Evolutionary conservation across 1,140 invertebrate genomes (phyloP).

Genomic region (Condylostylus longicornis): DNA sequence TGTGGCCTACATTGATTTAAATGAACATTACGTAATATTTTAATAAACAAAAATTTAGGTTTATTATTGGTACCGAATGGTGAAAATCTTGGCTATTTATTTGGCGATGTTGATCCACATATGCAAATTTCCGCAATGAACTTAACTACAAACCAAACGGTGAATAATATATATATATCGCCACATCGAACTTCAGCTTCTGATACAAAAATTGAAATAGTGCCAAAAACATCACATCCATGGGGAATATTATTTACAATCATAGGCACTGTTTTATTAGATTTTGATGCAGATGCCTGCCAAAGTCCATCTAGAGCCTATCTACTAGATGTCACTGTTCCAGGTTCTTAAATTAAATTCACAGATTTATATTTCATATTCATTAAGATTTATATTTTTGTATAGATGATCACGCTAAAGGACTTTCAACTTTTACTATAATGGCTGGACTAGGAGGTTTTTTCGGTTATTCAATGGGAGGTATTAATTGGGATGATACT

Average conservation of each 20-base stretch:
- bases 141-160: slow-evolving; percentile 12
- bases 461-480: slow-evolving; percentile 83
- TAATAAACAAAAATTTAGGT: slow-evolving; percentile 35
- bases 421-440: slow-evolving; percentile 86
- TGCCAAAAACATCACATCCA: slow-evolving; percentile 41
- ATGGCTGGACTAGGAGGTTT: slow-evolving; percentile 93
- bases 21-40: background rate
- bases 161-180: slow-evolving; percentile 25
- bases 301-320: slow-evolving; percentile 88
- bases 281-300: slow-evolving; percentile 92
- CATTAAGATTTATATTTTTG: slow-evolving; percentile 10
- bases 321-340: slow-evolving; percentile 77
- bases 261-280: slow-evolving; percentile 79
- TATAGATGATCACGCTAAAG: slow-evolving; percentile 78
- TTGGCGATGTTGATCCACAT: slow-evolving; percentile 51
- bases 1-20: too few relatives aligned
- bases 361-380: background rate
- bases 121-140: slow-evolving; percentile 16
- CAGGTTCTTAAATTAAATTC: slow-evolving; percentile 38
- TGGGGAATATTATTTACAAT: slow-evolving; percentile 88
- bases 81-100: slow-evolving; percentile 58
- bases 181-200: slow-evolving; percentile 32
- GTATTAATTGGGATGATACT: slow-evolving; percentile 83
- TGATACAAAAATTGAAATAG: slow-evolving; percentile 8
- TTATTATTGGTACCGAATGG: slow-evolving; percentile 83